A percentile compares a stretch with the other conserved stretches of the same genome.
Evolutionary conservation across 2,797 vertebrate genomes (phyloP).

Genomic region (Aplochiton taeniatus): DNA sequence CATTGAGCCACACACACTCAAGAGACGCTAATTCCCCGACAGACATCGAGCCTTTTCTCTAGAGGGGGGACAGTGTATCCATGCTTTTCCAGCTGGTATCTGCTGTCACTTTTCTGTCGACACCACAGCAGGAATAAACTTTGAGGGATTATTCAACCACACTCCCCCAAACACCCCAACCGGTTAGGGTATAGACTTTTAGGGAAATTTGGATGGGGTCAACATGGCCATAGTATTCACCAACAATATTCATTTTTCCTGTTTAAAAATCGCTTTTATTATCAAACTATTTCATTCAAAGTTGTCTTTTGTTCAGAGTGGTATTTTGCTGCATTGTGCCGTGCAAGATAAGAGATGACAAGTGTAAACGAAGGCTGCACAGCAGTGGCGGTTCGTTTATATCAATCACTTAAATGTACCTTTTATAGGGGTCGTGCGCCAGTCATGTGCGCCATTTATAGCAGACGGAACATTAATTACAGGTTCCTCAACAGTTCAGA

Average conservation of each 20-base stretch:
- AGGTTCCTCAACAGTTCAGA: too few species aligned
- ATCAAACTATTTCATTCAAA: too few species aligned
- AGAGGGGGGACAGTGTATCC: slow-evolving; percentile 27
- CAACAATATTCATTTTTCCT: too few species aligned
- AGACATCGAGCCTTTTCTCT: background rate
- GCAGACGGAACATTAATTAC: background rate
- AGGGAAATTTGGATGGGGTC: too few species aligned
- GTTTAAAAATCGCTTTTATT: too few species aligned
- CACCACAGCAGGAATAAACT: slow-evolving; percentile 50
- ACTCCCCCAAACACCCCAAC: background rate
- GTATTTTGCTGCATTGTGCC: too few species aligned
- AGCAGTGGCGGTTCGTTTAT: background rate
- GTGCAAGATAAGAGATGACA: background rate
- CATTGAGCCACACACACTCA: background rate
- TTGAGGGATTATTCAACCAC: slow-evolving; percentile 20
- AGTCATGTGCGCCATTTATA: background rate
- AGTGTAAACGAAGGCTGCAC: background rate
- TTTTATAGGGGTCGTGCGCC: slow-evolving; percentile 9
- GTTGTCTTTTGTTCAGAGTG: too few species aligned
- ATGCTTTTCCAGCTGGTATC: slow-evolving; percentile 61
- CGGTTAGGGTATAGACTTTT: too few species aligned
- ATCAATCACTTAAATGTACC: background rate
- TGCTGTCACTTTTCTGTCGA: slow-evolving; percentile 66
- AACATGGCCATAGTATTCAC: too few species aligned
- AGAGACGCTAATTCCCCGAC: background rate